Conservation (phyloP, 2,113 vertebrate genomes). For the Barnardius zonarius region DNA sequence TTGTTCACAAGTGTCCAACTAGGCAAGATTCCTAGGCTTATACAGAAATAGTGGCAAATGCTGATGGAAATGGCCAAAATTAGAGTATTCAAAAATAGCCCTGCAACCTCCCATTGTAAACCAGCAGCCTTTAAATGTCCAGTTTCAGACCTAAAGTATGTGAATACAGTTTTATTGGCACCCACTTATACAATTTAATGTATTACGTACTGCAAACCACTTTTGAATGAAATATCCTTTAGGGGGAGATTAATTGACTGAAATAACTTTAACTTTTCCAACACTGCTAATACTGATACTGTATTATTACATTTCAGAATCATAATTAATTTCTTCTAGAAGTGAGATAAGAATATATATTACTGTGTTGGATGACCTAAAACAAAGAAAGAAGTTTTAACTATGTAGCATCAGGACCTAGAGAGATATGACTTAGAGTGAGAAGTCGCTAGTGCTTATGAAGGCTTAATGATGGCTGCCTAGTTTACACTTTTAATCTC, state of each 20-base stretch:
- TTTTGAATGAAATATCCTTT: not conserved
- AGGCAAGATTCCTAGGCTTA: not conserved
- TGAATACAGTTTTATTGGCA: not conserved
- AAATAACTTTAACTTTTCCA: not conserved
- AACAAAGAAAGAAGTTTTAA: not conserved
- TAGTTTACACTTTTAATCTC: not conserved
- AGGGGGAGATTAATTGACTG: not conserved
- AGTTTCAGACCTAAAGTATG: not conserved
- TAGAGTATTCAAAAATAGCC: not conserved
- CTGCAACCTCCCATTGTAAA: not conserved
- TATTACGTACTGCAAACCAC: not conserved
- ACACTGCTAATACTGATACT: not conserved
- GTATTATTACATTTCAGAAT: not conserved
- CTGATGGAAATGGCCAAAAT: not conserved
- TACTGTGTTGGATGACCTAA: not conserved
- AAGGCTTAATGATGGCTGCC: not conserved
- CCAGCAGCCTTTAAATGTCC: not conserved
- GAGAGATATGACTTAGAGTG: not conserved
- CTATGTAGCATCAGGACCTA: not conserved
- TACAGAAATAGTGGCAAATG: not conserved
- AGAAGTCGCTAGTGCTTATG: not conserved
- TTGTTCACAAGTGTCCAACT: not conserved
- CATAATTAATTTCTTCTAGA: not conserved
- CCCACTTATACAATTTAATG: not conserved
- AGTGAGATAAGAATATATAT: not conserved